Evolutionary conservation across 2,888 invertebrate species (phyloP).

Genomic region (Nomada fucata): DNA sequence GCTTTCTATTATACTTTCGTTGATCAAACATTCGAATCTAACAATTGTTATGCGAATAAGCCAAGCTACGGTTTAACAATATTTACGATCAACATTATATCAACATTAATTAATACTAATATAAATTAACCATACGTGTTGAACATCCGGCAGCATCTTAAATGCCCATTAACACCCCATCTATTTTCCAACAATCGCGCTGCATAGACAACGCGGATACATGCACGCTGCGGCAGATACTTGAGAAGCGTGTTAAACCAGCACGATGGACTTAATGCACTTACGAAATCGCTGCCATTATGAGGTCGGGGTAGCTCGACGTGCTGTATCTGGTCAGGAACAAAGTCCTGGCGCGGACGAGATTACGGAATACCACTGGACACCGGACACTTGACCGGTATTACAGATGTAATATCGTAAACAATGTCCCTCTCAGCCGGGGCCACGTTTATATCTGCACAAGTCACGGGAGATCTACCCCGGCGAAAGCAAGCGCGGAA

Average conservation of each 20-base stretch:
- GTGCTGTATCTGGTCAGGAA: conserved; percentile 82
- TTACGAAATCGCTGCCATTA: conserved; percentile 52
- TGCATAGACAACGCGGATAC: conserved; percentile 1
- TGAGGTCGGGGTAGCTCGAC: conserved; percentile 69
- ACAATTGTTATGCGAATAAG: no score
- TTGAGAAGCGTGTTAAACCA: conserved; percentile 59
- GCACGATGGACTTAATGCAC: conserved; percentile 21
- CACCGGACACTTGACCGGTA: conserved; percentile 80
- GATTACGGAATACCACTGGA: conserved; percentile 74
- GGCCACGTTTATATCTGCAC: conserved; percentile 66
- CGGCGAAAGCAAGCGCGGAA: conserved; percentile 24
- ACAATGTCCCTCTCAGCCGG: conserved; percentile 76
- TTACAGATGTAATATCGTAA: conserved; percentile 82
- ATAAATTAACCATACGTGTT: no score
- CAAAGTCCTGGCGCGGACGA: conserved; percentile 71
- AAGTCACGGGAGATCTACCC: conserved; percentile 59
- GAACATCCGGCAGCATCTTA: background rate
- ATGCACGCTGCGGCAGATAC: conserved; percentile 28
- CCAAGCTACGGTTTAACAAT: no score
- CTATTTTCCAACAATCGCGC: background rate
- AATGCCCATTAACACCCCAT: background rate
- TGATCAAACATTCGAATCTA: no score
- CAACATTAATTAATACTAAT: no score
- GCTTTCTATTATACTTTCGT: no score
- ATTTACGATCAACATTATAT: no score